Base-by-base conservation (phyloP, 1,140 invertebrate genomes). In the Drusus annulatus region DNA sequence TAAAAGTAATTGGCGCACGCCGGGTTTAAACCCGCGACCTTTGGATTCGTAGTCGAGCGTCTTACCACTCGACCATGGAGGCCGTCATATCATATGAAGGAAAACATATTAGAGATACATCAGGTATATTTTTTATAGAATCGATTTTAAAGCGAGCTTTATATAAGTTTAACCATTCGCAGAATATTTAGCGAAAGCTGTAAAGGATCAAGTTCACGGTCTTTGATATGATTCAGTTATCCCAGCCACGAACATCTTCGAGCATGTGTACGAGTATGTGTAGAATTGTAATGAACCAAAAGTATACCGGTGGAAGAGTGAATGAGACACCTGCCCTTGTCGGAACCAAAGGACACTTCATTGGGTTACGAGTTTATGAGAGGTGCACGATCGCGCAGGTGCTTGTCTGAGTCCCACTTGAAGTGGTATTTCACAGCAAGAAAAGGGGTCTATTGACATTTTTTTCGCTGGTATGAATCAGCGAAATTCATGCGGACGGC, bases 371-470 rank as follows among this genome's bases (percentile, higher is more conserved):
- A 45, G 36, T 45, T 45, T 13, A 10, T 45, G 10, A 45, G 10
- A 0, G 13, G 36, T 13, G 13, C 36, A 65, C 7, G n/a, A 25
- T n/a, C 23, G 62, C 17, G 62, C 62, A 65, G 62, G 62, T 65
- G 62, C 16, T 28, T 25, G 62, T 25, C 21, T 65, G 62, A 15
- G 62, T n/a, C 28, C 16, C 16, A 13, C 62, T 16, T 28, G 62
- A 65, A 28, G 28, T 10, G 28, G 62, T 65, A 65, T 65, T 60
- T 60, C 56, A 56, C n/a, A 60, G 56, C 16, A 19, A 65, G 28
- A 28, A 65, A 65, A 28, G 28, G 25, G 28, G 62, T 65, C 28
- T 28, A 65, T 65, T 65, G 62, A 65, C 62, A 65, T 65, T 65
- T 65, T 63, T 65, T 65, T 63, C 25, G 15, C 62, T 10, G 28